Evolutionary conservation across 1,140 invertebrate species (phyloP).

Genomic region (Sarcophaga bullata): DNA sequence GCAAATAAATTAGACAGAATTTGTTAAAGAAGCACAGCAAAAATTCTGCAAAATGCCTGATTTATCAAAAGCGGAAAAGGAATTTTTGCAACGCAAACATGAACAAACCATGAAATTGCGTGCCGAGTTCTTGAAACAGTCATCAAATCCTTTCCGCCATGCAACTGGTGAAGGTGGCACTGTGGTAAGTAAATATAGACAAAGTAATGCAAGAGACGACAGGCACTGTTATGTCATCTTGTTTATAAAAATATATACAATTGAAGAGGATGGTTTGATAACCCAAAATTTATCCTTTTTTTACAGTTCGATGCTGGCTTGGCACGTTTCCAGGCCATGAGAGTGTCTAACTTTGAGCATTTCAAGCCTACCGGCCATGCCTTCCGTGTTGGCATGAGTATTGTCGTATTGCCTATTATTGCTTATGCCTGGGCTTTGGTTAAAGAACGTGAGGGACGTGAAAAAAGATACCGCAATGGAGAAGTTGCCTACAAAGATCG

Average conservation of each 20-base stretch:
- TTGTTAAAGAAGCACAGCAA: neutral
- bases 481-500: constrained; percentile 79
- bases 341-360: constrained; percentile 71
- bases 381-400: constrained; percentile 67
- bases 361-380: constrained; percentile 75
- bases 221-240: constrained; percentile 63
- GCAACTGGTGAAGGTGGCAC: constrained; percentile 69
- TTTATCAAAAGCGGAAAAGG: constrained; percentile 45
- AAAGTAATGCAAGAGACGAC: neutral
- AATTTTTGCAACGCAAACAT: constrained; percentile 58
- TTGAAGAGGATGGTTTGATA: neutral
- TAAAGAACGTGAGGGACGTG: constrained; percentile 68
- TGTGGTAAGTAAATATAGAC: constrained; percentile 71
- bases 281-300: constrained; percentile 46
- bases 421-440: constrained; percentile 69
- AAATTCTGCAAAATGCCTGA: constrained; percentile 43
- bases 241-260: constrained; percentile 32
- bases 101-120: constrained; percentile 60
- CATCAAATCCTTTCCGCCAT: constrained; percentile 73
- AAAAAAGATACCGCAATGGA: constrained; percentile 72
- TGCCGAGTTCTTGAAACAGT: constrained; percentile 75
- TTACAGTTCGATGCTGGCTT: constrained; percentile 79
- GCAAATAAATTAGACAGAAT: constrained; percentile 3
- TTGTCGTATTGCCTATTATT: constrained; percentile 71
- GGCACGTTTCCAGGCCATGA: constrained; percentile 76